phyloP scores from a whole-genome alignment of 2,888 invertebrate species.

The Cataglyphis livida region DNA sequence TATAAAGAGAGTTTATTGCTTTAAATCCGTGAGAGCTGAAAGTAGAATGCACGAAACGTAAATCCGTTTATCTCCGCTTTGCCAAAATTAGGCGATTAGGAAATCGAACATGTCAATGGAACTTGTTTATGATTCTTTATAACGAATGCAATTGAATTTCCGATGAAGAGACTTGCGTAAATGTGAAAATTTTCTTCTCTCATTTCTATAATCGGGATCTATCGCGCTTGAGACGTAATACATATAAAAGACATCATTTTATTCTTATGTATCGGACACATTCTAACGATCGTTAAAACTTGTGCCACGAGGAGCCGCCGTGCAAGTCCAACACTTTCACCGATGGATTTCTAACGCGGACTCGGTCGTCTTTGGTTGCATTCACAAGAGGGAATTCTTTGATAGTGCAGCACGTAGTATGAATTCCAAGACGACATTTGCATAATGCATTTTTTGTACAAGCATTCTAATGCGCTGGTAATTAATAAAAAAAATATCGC shows the following conservation, averaged over 20 bases:
- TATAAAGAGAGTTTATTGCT: neutral
- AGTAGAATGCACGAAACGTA: neutral
- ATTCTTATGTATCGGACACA: slow-evolving; percentile 55
- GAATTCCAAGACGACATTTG: neutral
- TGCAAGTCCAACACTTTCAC: slow-evolving; percentile 80
- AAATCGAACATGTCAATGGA: neutral
- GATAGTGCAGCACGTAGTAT: neutral
- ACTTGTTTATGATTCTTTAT: neutral
- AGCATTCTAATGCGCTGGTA: neutral
- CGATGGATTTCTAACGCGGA: slow-evolving; percentile 80
- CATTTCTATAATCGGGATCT: slow-evolving; percentile 14
- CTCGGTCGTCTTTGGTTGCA: slow-evolving; percentile 69
- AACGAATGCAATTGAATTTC: neutral
- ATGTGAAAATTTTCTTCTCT: neutral
- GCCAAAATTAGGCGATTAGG: neutral
- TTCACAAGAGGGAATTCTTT: slow-evolving; percentile 54
- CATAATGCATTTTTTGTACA: neutral
- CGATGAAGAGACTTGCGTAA: neutral
- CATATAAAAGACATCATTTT: slow-evolving; percentile 57
- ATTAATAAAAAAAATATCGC: neutral
- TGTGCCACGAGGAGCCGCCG: slow-evolving; percentile 60
- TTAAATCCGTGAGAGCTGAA: neutral
- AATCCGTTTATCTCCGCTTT: neutral
- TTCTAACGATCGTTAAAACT: slow-evolving; percentile 60
- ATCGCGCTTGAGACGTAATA: slow-evolving; percentile 30